Conservation (phyloP, 2,797 vertebrate species). For the Tamandua tetradactyla region DNA sequence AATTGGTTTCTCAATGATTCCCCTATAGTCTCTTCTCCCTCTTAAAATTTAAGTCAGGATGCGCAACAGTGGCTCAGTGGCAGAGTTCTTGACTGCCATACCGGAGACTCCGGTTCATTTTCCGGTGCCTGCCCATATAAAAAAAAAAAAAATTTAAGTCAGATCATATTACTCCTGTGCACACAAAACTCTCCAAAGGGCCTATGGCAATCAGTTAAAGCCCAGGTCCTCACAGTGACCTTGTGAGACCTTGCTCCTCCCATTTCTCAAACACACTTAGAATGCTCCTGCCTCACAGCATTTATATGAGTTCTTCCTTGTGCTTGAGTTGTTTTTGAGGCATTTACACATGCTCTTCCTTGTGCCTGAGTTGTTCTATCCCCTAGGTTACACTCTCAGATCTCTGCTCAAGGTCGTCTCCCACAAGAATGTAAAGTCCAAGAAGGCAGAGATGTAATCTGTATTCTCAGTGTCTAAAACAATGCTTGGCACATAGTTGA, state of each 20-base stretch:
- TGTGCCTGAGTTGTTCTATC: not conserved
- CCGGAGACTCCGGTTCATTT: no score
- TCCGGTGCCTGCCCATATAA: no score
- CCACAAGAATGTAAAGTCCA: slow-evolving; percentile 14
- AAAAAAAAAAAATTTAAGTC: slow-evolving; percentile 31
- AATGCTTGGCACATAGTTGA: not conserved
- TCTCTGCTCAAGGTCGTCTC: not conserved
- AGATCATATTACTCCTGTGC: not conserved
- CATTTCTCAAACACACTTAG: not conserved
- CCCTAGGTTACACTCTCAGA: slow-evolving; percentile 11
- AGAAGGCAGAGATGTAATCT: not conserved
- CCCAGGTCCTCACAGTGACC: not conserved
- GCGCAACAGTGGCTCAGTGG: no score
- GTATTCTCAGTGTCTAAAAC: not conserved
- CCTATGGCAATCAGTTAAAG: not conserved
- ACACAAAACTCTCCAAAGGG: not conserved
- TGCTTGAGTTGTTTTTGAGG: not conserved
- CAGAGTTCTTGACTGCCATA: no score
- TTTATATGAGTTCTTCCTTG: not conserved
- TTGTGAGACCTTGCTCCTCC: not conserved
- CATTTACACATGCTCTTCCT: not conserved
- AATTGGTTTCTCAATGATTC: not conserved
- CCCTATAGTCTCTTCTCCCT: not conserved
- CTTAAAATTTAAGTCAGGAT: no score
- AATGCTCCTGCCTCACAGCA: not conserved